Base-by-base conservation (phyloP, 2,797 vertebrate species). In the Threskiornis aethiopicus region DNA sequence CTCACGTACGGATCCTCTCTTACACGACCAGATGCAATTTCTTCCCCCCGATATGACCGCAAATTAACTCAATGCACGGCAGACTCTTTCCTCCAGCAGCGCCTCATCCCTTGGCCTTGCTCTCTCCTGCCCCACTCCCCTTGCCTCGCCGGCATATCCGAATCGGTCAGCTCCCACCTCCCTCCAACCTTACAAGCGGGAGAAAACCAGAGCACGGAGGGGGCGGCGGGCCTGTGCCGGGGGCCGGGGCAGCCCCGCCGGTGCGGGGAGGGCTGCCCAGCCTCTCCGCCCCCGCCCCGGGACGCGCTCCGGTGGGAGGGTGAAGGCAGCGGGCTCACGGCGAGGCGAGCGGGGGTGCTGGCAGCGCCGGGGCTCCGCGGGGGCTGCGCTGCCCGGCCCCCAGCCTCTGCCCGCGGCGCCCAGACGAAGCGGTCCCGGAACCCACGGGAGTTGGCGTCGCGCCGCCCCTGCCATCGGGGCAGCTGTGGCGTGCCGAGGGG, bases 31-130 rank as follows among this genome's bases (percentile, higher is more conserved):
- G 24, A 29, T n/a, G n/a, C 37, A 6, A 6, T 29, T 28, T 16
- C 2, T 0, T 0, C 4, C 8, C 47, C 11, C 14, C 0, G 0
- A 7, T 21, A 16, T 0, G 7, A 65, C 51, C 1, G 0, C 26
- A 47, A 28, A 75, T 35, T 69, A 42, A 59, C 54, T 41, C 15
- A 19, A 22, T 6, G 14, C 33, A 29, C 55, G 35, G 41, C 41
- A 19, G 7, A 11, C 29, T 3, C 9, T 4, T 79, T 71, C 41
- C 31, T 64, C 44, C 39, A 17, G 20, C 33, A 41, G 9, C 0
- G 1, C 58, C 33, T 49, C 41, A 80, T 39, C 39, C 44, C 55
- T 78, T 77, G 22, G 29, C 22, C 31, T 37, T 5, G 17, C 19
- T 41, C 62, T 59, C 25, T 17, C 37, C n/a, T 80, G 55, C 51